Evolutionary conservation across 2,797 vertebrate species (phyloP), one percentile per base, ranked within the genome.

Genomic region (Champsocephalus esox): DNA sequence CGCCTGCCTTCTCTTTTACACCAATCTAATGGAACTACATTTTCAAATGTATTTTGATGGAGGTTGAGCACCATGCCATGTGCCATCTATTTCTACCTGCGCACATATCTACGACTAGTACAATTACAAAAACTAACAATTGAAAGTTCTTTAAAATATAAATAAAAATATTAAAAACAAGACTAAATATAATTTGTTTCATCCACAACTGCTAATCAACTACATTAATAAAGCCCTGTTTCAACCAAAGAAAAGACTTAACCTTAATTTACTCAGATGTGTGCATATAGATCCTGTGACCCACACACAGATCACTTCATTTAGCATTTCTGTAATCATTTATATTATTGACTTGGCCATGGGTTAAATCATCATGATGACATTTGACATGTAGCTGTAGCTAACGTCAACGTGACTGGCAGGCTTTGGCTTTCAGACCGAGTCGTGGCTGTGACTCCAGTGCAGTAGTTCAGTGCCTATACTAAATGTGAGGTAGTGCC

Each of bases 391-490:
- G 68, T 55, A 55, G 24, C 38, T 67, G 58, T 41, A 9, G 55
- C 51, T 57, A 51, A 59, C 13, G 3, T 58, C 50, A 3, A 9
- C 34, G 38, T 77, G 71, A 13, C 86, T 82, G 71, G 77, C 86
- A 86, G 83, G 79, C 75, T 82, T 75, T 80, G 86, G 79, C 80
- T 69, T 51, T 58, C 87, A 66, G 74, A 85, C 61, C 70, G 85
- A 89, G 88, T 90, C 70, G 74, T 92, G 88, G 85, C 90, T 91
- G 89, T 91, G 82, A 90, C 86, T 94, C 84, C 90, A 90, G 93
- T 94, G 88, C 90, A 90, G 94, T 97, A 96, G 95, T 95, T 95
- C 95, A 96, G 95, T 96, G 95, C 96, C 96, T 96, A 96, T 93
- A 95, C 81, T 90, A 88, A 96, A 93, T 95, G 95, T 96, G 94